A percentile compares a stretch with the other conserved stretches of the same genome.
Evolutionary conservation across 2,888 invertebrate species (phyloP).

Genomic region (Camponotus fellah): DNA sequence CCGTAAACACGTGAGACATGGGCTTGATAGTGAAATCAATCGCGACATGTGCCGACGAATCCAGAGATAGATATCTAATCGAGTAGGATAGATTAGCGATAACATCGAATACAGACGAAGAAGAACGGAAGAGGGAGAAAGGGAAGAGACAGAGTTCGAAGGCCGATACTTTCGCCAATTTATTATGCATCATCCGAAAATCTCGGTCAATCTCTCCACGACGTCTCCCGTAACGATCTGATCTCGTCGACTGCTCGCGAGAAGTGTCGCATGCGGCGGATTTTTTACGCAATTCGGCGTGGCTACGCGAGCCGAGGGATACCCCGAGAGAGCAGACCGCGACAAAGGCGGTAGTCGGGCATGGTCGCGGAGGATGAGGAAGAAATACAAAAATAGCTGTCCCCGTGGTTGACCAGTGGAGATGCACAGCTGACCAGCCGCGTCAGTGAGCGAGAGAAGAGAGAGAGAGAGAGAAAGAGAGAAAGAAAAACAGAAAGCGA

Average conservation of each 20-base stretch:
- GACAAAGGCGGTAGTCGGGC: conserved; percentile 51
- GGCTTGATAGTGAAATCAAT: conserved; percentile 18
- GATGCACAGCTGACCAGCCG: conserved; percentile 74
- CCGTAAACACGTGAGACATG: conserved; percentile 10
- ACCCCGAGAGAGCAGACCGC: conserved; percentile 43
- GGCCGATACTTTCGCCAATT: background rate
- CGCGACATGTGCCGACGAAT: background rate
- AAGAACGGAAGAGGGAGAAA: background rate
- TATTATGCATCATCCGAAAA: conserved; percentile 26
- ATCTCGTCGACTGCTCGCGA: conserved; percentile 20
- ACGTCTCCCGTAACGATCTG: background rate
- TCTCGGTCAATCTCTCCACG: background rate
- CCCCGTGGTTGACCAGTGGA: conserved; percentile 69
- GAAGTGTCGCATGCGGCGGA: background rate
- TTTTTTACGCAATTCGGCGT: conserved; percentile 24
- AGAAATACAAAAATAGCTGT: conserved; percentile 77
- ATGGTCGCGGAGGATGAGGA: conserved; percentile 74
- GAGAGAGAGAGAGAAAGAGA: conserved; percentile 11
- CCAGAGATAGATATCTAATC: background rate
- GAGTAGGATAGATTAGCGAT: background rate
- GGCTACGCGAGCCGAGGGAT: conserved; percentile 60
- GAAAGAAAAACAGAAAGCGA: background rate
- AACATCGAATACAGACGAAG: background rate
- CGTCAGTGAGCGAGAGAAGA: conserved; percentile 36
- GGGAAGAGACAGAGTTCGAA: background rate